phyloP scores from a whole-genome alignment of 2,113 vertebrate genomes.

The Varanus komodoensis region DNA sequence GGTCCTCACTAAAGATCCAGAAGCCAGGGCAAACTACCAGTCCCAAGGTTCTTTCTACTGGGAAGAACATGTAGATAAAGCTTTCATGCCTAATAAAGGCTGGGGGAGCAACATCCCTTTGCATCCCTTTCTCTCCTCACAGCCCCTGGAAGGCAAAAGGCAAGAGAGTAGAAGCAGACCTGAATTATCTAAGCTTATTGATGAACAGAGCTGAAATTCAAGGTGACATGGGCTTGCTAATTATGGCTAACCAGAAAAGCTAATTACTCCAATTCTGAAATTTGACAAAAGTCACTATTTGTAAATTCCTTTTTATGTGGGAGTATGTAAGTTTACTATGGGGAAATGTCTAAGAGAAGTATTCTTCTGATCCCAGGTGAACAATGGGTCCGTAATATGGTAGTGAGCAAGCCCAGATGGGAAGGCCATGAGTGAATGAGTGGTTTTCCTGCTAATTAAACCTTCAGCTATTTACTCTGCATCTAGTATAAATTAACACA shows the following conservation, averaged over 20 bases:
- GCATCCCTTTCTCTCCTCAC: neutral
- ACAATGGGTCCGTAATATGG: neutral
- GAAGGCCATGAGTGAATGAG: neutral
- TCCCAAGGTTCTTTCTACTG: neutral
- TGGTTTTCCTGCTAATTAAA: neutral
- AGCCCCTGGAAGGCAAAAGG: neutral
- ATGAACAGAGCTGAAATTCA: neutral
- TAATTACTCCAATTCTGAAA: neutral
- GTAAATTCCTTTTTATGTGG: neutral
- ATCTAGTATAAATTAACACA: neutral
- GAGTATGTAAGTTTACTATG: too few relatives aligned
- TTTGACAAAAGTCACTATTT: neutral
- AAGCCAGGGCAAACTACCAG: neutral
- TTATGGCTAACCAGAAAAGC: neutral
- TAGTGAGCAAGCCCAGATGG: neutral
- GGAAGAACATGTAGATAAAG: neutral
- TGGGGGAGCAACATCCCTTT: neutral
- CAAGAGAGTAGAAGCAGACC: neutral
- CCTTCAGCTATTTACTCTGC: neutral
- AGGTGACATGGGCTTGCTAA: neutral
- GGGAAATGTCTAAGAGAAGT: neutral
- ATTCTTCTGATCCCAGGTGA: neutral
- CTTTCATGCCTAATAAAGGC: neutral
- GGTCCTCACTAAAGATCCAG: neutral
- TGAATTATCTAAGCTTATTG: neutral